Evolutionary conservation across 2,113 vertebrate genomes (phyloP).

Genomic region (Dinomys branickii): DNA sequence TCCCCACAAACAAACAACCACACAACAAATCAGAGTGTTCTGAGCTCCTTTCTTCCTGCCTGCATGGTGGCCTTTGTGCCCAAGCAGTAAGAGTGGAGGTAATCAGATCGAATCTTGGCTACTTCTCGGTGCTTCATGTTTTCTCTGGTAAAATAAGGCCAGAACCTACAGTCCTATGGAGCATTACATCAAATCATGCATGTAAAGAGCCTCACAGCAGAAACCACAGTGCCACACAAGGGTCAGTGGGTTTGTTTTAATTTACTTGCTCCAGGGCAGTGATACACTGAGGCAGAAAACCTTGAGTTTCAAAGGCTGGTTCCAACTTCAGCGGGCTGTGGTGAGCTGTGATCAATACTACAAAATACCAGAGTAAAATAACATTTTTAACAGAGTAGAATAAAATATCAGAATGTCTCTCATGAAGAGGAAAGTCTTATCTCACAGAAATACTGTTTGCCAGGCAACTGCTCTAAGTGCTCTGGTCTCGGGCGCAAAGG

Average conservation of each 20-base stretch:
- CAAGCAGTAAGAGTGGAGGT: not conserved
- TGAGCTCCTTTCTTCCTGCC: not conserved
- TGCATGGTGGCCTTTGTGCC: too few relatives aligned
- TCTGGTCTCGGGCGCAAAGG: not conserved
- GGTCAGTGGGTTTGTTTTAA: not conserved
- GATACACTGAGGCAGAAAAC: not conserved
- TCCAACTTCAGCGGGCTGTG: not conserved
- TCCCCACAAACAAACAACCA: not conserved
- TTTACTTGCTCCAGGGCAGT: not conserved
- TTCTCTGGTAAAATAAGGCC: not conserved
- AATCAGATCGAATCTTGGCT: not conserved
- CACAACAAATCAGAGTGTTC: not conserved
- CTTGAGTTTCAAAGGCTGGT: not conserved
- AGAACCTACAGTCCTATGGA: not conserved
- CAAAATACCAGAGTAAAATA: not conserved
- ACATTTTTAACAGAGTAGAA: not conserved
- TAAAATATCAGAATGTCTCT: not conserved
- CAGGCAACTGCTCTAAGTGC: not conserved
- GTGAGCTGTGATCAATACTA: not conserved
- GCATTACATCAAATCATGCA: not conserved
- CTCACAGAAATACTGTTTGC: not conserved
- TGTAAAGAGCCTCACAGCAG: not conserved
- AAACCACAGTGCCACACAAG: not conserved
- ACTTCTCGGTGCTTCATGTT: not conserved
- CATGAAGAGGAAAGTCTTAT: not conserved